Percentiles rank a stretch among this genome's conserved stretches.
phyloP scores from a whole-genome alignment of 1,140 invertebrate species.

The Planococcus citri region DNA sequence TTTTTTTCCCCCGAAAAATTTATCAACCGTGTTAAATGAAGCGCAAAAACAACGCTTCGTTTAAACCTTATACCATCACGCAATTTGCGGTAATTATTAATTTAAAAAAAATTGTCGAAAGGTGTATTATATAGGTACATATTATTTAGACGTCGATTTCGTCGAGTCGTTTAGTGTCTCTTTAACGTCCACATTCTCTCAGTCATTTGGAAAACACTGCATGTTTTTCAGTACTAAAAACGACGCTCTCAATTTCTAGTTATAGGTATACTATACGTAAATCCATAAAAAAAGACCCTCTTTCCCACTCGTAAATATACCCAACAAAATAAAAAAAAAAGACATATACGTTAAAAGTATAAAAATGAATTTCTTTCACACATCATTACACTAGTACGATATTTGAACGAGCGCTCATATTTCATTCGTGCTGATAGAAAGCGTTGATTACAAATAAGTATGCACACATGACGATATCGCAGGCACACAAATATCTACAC shows the following conservation, averaged over 20 bases:
- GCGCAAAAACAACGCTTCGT: background rate
- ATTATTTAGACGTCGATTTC: background rate
- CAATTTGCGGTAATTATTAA: conserved; percentile 8
- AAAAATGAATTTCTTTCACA: conserved; percentile 6
- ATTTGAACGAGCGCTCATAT: background rate
- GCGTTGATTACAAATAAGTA: background rate
- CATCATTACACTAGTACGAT: background rate
- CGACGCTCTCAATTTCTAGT: too few species aligned
- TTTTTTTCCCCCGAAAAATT: background rate
- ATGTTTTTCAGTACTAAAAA: too few species aligned
- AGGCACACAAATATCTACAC: too few species aligned
- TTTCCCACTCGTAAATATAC: too few species aligned
- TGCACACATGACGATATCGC: too few species aligned
- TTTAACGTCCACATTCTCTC: background rate
- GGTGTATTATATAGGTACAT: background rate
- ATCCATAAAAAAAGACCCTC: too few species aligned
- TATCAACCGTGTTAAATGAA: background rate
- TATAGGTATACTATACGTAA: too few species aligned
- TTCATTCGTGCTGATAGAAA: background rate
- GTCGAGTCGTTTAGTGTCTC: too few species aligned
- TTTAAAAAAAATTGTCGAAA: background rate
- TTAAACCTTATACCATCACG: background rate
- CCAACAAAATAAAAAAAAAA: background rate
- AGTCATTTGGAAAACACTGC: background rate
- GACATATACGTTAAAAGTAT: background rate